Evolutionary conservation across 2,888 invertebrate genomes (phyloP).

Genomic region (Cantharis rufa): DNA sequence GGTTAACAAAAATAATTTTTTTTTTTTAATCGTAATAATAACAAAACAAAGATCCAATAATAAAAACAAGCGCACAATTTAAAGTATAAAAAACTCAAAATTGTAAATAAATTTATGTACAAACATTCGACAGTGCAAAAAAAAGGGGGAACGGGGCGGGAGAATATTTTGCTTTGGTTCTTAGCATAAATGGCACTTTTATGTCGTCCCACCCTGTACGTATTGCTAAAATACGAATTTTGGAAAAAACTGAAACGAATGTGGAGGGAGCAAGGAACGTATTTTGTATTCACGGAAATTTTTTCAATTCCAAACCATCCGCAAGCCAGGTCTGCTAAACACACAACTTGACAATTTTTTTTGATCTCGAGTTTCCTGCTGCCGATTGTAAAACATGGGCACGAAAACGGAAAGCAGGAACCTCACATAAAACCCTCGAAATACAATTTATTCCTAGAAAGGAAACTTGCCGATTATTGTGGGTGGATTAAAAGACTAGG

Average conservation of each 20-base stretch:
- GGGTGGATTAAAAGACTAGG: too few relatives aligned
- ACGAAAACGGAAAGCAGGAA: too few relatives aligned
- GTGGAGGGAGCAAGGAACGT: not conserved
- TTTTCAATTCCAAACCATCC: too few relatives aligned
- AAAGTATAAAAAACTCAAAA: not conserved
- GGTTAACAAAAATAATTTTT: not conserved
- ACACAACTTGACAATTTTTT: too few relatives aligned
- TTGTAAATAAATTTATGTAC: not conserved
- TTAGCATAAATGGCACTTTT: not conserved
- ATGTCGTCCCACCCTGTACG: not conserved
- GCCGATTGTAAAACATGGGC: too few relatives aligned
- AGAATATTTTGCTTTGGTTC: not conserved
- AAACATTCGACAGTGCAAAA: not conserved
- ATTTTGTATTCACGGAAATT: too few relatives aligned
- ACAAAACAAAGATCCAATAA: not conserved
- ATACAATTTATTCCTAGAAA: not conserved
- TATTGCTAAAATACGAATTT: not conserved
- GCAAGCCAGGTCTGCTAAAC: too few relatives aligned
- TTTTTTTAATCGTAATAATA: not conserved
- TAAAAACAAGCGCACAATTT: not conserved
- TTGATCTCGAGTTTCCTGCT: too few relatives aligned
- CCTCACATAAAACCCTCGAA: too few relatives aligned
- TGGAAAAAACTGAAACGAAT: not conserved
- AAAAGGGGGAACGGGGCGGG: not conserved
- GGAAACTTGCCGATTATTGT: not conserved